Percentiles rank a stretch among this genome's conserved stretches.
Evolutionary conservation across 2,113 vertebrate species (phyloP).

Genomic region (Perca flavescens): DNA sequence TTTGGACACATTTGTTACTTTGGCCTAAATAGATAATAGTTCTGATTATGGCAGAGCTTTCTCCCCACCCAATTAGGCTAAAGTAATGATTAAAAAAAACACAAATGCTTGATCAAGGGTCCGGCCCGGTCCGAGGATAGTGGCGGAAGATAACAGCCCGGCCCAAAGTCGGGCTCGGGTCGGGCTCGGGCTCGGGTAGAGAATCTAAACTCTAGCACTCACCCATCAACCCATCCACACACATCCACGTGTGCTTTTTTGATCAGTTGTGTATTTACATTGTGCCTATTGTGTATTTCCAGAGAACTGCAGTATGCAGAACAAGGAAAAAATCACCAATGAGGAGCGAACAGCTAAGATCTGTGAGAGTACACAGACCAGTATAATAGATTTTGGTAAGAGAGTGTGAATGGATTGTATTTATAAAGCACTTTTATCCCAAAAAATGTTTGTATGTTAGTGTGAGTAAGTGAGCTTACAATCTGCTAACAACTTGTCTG

Average conservation of each 20-base stretch:
- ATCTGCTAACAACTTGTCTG: conserved; percentile 7
- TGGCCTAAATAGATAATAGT: too few relatives aligned
- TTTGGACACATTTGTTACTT: too few relatives aligned
- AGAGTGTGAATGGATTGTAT: neutral
- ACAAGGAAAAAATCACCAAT: neutral
- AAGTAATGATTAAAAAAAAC: too few relatives aligned
- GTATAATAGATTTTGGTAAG: conserved; percentile 78
- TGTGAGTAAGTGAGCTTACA: conserved; percentile 1
- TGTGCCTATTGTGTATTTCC: neutral
- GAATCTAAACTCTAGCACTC: too few relatives aligned
- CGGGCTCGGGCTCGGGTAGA: too few relatives aligned
- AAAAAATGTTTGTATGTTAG: neutral
- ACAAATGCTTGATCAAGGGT: too few relatives aligned
- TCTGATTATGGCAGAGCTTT: too few relatives aligned
- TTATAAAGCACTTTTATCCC: too few relatives aligned
- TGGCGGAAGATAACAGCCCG: too few relatives aligned
- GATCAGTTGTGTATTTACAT: neutral
- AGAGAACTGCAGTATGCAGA: conserved; percentile 89
- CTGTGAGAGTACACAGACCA: conserved; percentile 80
- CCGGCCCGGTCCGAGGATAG: too few relatives aligned
- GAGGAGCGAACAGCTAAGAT: conserved; percentile 65
- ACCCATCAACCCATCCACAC: neutral
- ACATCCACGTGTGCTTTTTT: neutral
- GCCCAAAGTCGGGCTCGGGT: too few relatives aligned
- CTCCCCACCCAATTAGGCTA: too few relatives aligned